Conservation (phyloP, 2,888 invertebrate genomes). For the Erpobdella octoculata region DNA sequence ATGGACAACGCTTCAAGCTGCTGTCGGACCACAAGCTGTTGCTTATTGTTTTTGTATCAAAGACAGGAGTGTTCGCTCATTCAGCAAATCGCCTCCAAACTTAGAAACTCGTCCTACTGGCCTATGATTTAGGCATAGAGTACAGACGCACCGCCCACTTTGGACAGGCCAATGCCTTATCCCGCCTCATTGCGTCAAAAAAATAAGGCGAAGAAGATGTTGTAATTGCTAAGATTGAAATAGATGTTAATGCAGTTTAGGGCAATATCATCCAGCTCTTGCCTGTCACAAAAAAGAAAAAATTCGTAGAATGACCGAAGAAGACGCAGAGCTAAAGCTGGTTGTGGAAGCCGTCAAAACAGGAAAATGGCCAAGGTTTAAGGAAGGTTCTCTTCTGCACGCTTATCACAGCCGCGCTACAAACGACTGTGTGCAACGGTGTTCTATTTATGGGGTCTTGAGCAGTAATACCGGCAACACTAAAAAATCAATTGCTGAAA, state of each 20-base stretch:
- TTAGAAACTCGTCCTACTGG: not conserved
- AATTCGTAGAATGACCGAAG: not conserved
- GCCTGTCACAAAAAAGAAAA: not conserved
- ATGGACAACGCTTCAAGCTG: constrained; percentile 47
- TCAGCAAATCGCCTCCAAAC: constrained; percentile 14
- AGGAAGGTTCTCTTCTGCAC: not conserved
- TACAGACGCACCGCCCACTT: constrained; percentile 5
- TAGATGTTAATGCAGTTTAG: no score
- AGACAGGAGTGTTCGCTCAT: not conserved
- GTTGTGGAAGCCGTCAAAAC: not conserved
- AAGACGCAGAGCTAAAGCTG: not conserved
- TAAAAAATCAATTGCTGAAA: no score
- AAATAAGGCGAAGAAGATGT: not conserved
- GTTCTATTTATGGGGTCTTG: no score
- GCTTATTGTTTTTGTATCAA: constrained; percentile 39
- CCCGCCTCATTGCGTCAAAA: not conserved
- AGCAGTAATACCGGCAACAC: no score
- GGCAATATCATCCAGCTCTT: no score
- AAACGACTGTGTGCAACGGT: not conserved
- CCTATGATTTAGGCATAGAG: constrained; percentile 14
- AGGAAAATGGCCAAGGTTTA: not conserved
- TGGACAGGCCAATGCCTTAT: not conserved
- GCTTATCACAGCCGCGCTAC: not conserved
- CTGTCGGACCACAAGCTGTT: constrained; percentile 51
- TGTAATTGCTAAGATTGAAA: no score